Evolutionary conservation across 2,797 vertebrate genomes (phyloP), one percentile per base, ranked within the genome.

Genomic region (Chrosomus eos): DNA sequence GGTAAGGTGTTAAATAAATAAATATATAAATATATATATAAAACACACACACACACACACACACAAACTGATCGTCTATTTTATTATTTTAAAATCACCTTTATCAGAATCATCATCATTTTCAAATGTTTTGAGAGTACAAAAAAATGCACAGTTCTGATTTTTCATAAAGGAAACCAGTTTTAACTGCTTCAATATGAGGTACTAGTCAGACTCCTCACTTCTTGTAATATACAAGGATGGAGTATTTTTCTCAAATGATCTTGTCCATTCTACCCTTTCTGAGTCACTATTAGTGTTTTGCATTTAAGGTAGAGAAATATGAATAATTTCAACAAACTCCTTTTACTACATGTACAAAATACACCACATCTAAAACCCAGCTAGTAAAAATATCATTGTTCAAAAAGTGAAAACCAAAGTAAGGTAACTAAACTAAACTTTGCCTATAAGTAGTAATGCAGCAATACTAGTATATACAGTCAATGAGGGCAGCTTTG

Each of bases 191-290:
- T 90, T 89, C 89, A 90, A 88, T 90, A 90, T 90, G 89, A 90
- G 88, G 86, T 88, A 90, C 87, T 43, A 77, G 79, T 76, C 83
- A 40, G 82, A 78, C 75, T 82, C 80, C 81, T 55, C 48, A 75
- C 31, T 66, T 86, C 87, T 90, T 90, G 87, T 90, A 90, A 90
- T 89, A 88, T 90, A 90, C 88, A 88, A 89, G 88, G 71, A 78
- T 80, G 82, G 85, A 88, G 74, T 82, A 78, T 67, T 81, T 75
- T 75, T 74, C 77, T 43, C 33, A 80, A 85, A 64, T 58, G 16
- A 62, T 45, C 51, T 64, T 38, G 77, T 73, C 80, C 28, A 66
- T 77, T 68, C 53, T 73, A 64, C 79, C 58, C 40, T 58, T 84
- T 87, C 66, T 31, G 43, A 82, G 36, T 73, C 73, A 72, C 81